Base-by-base conservation (phyloP, 1,140 invertebrate genomes). In the Palaemon carinicauda region DNA sequence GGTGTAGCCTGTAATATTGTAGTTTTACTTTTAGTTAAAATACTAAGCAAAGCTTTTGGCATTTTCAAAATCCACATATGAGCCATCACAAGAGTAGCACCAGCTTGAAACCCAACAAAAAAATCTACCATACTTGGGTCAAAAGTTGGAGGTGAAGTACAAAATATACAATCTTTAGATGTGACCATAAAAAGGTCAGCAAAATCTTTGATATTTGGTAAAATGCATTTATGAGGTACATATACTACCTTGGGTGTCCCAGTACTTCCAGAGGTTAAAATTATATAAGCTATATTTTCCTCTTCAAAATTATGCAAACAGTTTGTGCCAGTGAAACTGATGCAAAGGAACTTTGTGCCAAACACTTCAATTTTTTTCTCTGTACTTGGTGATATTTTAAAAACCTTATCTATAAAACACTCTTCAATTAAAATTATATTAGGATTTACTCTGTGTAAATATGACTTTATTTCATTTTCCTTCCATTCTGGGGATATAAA, bases 101-200 rank as follows among this genome's bases (percentile, higher is more conserved):
- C 84, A 24, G 69, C 78, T 52, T 73, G 51, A 65, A 86, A 80
- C 29, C 77, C 84, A 77, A 86, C 53, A 50, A 86, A 86, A 17
- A 86, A n/a, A 52, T 86, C 84, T 53, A 86, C 65, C 17, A 86
- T 60, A 74, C 84, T 80, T 24, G 84, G 84, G 31, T 86, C 84
- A 80, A 86, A 86, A 14, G 84, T 80, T 27, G 80, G 84, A 24
- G 84, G 84, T 24, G 84, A 77, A 80, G 84, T 77, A 74, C 75
- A 79, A 33, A 86, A 86, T 5, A 86, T 73, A 4, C 19, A 71
- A 53, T 86, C 77, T 19, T 74, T 29, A 15, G 33, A 31, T 5
- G 7, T 52, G 15, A 80, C 52, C 24, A 10, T 15, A 50, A 86
- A 86, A 10, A 73, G 21, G 9, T 65, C 12, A 27, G 33, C 75